A percentile compares a stretch with the other conserved stretches of the same genome.
phyloP scores from a whole-genome alignment of 2,888 invertebrate genomes.

The Sarcophaga carnaria region DNA sequence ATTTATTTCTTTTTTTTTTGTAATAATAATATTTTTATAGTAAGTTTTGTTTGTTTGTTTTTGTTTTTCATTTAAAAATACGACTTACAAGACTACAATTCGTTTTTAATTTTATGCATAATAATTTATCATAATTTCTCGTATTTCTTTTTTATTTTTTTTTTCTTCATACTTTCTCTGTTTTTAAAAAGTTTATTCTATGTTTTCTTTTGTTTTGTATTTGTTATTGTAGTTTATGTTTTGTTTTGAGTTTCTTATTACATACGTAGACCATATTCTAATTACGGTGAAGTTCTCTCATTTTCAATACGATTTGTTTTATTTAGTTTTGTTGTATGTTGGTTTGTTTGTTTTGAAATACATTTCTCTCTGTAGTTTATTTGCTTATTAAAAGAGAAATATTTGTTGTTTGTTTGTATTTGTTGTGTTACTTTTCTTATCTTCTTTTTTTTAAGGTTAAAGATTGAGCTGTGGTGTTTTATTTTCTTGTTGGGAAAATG shows the following conservation, averaged over 20 bases:
- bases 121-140: slow-evolving; percentile 7
- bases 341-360: not conserved
- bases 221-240: no score
- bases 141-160: not conserved
- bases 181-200: no score
- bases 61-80: slow-evolving; percentile 61
- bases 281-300: not conserved
- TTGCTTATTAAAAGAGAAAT: not conserved
- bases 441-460: not conserved
- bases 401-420: not conserved
- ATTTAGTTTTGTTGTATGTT: not conserved
- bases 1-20: slow-evolving; percentile 48
- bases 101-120: slow-evolving; percentile 55
- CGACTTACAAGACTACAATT: slow-evolving; percentile 61
- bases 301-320: not conserved
- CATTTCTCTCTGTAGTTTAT: not conserved
- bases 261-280: no score
- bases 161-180: no score
- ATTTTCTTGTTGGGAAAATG: no score
- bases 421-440: no score
- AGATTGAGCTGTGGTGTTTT: not conserved
- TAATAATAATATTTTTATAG: slow-evolving; percentile 29
- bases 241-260: not conserved
- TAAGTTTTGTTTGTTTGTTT: slow-evolving; percentile 16
- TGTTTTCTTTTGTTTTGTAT: not conserved